Evolutionary conservation across 2,113 vertebrate genomes (phyloP).

Genomic region (Pogona vitticeps): DNA sequence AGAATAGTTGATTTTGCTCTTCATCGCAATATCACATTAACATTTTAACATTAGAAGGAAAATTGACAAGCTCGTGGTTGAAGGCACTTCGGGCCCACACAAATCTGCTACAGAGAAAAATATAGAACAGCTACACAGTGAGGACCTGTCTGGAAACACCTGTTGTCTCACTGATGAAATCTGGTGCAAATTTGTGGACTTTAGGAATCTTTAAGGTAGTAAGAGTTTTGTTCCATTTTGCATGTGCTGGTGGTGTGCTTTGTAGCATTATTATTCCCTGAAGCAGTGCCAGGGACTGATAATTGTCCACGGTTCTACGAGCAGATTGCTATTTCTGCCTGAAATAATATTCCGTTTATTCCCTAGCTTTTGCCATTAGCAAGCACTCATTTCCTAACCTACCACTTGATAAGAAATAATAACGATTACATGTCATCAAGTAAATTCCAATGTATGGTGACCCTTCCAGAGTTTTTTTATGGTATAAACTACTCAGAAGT

Average conservation of each 20-base stretch:
- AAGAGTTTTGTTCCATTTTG: background rate
- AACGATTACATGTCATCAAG: background rate
- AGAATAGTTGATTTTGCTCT: too few species aligned
- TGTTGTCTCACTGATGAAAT: background rate
- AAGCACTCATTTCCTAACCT: accelerated
- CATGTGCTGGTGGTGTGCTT: accelerated
- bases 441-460: too few species aligned
- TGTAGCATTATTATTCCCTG: background rate
- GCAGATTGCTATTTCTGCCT: slow-evolving; percentile 27
- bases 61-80: slow-evolving; percentile 17
- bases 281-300: accelerated
- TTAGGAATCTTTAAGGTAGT: background rate
- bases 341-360: background rate
- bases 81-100: too few species aligned
- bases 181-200: background rate
- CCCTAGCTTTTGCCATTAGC: background rate
- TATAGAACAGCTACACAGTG: too few species aligned
- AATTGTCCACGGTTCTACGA: background rate
- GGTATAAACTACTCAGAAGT: too few species aligned
- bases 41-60: background rate
- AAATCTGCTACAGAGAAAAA: too few species aligned
- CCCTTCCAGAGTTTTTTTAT: too few species aligned
- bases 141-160: background rate
- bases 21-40: too few species aligned
- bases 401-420: background rate